Base-by-base conservation (phyloP, 2,888 invertebrate genomes). In the Pardosa pseudoannulata region DNA sequence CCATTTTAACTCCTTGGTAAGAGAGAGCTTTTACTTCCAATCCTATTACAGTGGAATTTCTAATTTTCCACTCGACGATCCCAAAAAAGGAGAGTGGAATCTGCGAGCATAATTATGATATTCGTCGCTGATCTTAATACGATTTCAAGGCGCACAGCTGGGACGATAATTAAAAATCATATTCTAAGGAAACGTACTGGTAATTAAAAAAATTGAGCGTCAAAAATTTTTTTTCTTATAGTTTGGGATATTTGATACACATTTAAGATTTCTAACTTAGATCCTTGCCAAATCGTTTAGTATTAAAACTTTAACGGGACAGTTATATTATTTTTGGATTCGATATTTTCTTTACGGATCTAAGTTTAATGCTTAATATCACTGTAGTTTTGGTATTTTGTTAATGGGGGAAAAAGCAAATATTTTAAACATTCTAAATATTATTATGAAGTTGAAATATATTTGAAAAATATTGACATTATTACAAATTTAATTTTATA, bases 41-140 rank as follows among this genome's bases (percentile, higher is more conserved):
- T 74, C 39, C 39, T 50, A 62, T 64, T 79, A 39, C 39, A 71
- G 19, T 19, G 31, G 62, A 79, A 70, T 79, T 23, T 79, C 65
- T 79, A 70, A 79, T 79, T 79, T 79, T 79, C 79, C 70, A 79
- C 70, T 64, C 23, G 39, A 31, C 19, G 70, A 62, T 79, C 62
- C 27, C 39, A 29, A 67, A 31, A 68, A 27, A 50, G 56, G 23
- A 56, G 29, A 46, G 16, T 31, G 50, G 62, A 70, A 68, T 68
- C 23, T 65, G 65, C 11, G 31, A 29, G 31, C 13, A 29, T 65
- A 65, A 65, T 65, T 65, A 65, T 65, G 65, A 73, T 29, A 73
- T 68, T 39, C 39, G 16, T 39, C 39, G 27, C 68, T 68, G 27
- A 13, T 68, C 27, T 39, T 39, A 68, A 68, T 68, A 39, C 19